Evolutionary conservation across 2,888 invertebrate genomes (phyloP), one percentile per base, ranked within the genome.

Genomic region (Notodonta dromedarius): DNA sequence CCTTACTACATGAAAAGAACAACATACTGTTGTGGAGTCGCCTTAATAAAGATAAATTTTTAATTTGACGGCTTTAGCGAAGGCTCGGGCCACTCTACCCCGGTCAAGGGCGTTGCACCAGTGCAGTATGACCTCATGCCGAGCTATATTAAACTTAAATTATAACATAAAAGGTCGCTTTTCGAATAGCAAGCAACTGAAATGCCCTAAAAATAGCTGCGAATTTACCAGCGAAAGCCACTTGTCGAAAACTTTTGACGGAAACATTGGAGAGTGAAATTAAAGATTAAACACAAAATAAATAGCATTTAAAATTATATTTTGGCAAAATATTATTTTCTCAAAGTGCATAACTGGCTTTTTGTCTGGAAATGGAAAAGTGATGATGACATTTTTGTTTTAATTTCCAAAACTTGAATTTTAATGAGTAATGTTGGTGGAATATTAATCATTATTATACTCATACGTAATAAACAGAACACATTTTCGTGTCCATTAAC

Each of bases 51-150:
- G 69, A 77, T 82, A 80, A 79, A 83, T 83, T 77, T 82, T 81
- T 79, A 80, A 83, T 81, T 74, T 71, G 67, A 78, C 77, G 71
- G 74, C 76, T 80, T 70, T 64, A 65, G 68, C 64, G 63, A 63
- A 73, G 66, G 73, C 67, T 62, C 59, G 59, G 66, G 65, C 60
- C 77, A 66, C 77, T 74, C 68, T 69, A 63, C 69, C 56, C 60
- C 76, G 84, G 85, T 83, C 85, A 85, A 85, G 85, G 84, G 79
- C 84, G 64, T 66, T 77, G 77, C 81, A 74, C 67, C 72, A 74
- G 60, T 80, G 78, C 80, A 81, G 78, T 67, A 73, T 62, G 65
- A 60, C 32, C 16, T 9, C 7, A 13, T 24, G 50, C n/a, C 65
- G 66, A n/a, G 46, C 66, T 35, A 80, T 65, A 69, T 69, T 61